phyloP scores from a whole-genome alignment of 1,140 invertebrate genomes.

The Drosophila mojavensis region DNA sequence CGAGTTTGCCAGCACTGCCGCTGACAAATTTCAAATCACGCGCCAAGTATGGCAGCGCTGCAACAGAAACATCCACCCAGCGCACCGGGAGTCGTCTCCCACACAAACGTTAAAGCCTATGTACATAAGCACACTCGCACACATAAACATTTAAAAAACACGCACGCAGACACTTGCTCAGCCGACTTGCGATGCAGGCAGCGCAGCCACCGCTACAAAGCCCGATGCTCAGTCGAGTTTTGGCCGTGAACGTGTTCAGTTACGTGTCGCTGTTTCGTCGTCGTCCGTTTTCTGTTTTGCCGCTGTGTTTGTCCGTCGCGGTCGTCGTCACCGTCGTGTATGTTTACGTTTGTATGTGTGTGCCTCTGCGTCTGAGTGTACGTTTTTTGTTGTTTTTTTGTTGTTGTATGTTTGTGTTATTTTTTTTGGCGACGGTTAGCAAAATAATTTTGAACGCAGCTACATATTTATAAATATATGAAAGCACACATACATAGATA shows the following conservation, averaged over 20 bases:
- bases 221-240: constrained; percentile 56
- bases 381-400: constrained; percentile 36
- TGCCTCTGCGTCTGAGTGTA: constrained; percentile 54
- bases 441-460: constrained; percentile 40
- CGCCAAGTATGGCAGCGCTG: constrained; percentile 35
- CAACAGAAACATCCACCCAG: constrained; percentile 46
- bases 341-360: constrained; percentile 53
- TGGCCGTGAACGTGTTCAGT: constrained; percentile 57
- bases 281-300: constrained; percentile 34
- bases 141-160: not conserved
- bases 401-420: constrained; percentile 44
- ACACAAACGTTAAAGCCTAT: constrained; percentile 16
- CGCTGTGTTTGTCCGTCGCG: constrained; percentile 32
- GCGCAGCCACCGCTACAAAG: constrained; percentile 33
- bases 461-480: constrained; percentile 22
- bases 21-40: constrained; percentile 10
- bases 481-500: constrained; percentile 9
- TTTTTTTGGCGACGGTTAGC: constrained; percentile 53
- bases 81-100: constrained; percentile 28
- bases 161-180: constrained; percentile 12
- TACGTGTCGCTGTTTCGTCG: constrained; percentile 31
- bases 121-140: not conserved
- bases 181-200: constrained; percentile 47
- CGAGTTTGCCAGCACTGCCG: not conserved
- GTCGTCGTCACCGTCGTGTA: constrained; percentile 24